Evolutionary conservation across 1,140 invertebrate genomes (phyloP), one percentile per base, ranked within the genome.

Genomic region (Drosophila navojoa): DNA sequence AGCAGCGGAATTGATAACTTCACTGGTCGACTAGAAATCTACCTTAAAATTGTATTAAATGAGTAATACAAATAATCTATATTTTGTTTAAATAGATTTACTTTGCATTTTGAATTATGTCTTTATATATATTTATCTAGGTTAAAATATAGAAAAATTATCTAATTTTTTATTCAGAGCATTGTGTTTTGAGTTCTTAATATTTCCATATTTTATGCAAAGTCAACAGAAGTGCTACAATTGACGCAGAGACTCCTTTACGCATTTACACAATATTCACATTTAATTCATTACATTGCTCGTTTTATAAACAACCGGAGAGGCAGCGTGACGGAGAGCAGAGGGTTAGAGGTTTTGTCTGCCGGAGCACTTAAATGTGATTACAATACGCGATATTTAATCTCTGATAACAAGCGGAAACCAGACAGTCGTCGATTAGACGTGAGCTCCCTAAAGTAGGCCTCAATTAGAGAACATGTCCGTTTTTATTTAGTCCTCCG

Each of bases 331-430:
- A 5, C 40, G 2, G n/a, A n/a, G 25, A 3, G 11, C 13, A 9
- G 15, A 7, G 27, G 35, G 29, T 19, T 22, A 32, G 53, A 55
- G 50, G 9, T 6, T n/a, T 52, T 3, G 50, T 5, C 54, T 15
- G 9, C 22, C 22, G 5, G 15, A 19, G 42, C 42, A 47, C 42
- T 58, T 47, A 15, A 47, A 47, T 59, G 57, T 47, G 38, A 67
- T 62, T 59, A 44, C n/a, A 19, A 27, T 54, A 75, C 50, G 44
- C 40, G 35, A 22, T 3, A 29, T 35, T 54, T 59, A 71, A 79
- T 76, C 66, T 61, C 7, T 16, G 77, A 79, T 79, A 79, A 71
- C 27, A 22, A 58, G 13, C 52, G 40, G 52, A 55, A 10, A 44
- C 32, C 7, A 19, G n/a, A 63, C 7, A n/a, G 16, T 44, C 19